Base-by-base conservation (phyloP, 1,140 invertebrate species). In the Penaeus chinensis region DNA sequence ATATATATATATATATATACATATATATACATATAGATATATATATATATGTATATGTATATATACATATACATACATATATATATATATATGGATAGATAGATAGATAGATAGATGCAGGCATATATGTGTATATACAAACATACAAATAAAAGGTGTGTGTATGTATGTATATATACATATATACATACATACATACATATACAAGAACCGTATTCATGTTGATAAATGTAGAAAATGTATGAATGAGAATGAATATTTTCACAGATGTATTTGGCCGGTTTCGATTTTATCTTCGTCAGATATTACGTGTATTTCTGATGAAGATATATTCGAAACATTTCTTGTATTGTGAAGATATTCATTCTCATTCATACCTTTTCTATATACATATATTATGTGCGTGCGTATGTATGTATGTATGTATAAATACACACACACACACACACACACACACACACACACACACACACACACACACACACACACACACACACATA, bases 381-480 rank as follows among this genome's bases (percentile, higher is more conserved):
- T n/a, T n/a, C n/a, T 47, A 78, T 24, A 79, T 47, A 37, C 37
- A 79, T n/a, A 80, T 60, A 80, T 54, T n/a, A 80, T 60, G 54
- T 54, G 27, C 42, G 3, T 54, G 54, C 24, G 3, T 54, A 61
- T 47, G n/a, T 47, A 82, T 47, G 66, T 32, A 82, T n/a, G 66
- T 32, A 82, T 42, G 62, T 24, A 82, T 42, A n/a, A 13, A 82
- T 42, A 82, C 62, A 82, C 62, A 79, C 47, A 79, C 47, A 79
- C 20, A 79, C 47, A 79, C 47, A 79, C 42, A 79, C 42, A 79
- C 42, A 79, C 42, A 79, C 42, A 79, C 42, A 79, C 42, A 79
- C 42, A 79, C 42, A 79, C 42, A 79, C 77, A 79, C 32, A 79
- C n/a, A 42, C n/a, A 81, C 7, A 78, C 2, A 32, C 2, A 32